A percentile compares a stretch with the other conserved stretches of the same genome.
phyloP scores from a whole-genome alignment of 2,888 invertebrate genomes.

The Octonoba sinensis region DNA sequence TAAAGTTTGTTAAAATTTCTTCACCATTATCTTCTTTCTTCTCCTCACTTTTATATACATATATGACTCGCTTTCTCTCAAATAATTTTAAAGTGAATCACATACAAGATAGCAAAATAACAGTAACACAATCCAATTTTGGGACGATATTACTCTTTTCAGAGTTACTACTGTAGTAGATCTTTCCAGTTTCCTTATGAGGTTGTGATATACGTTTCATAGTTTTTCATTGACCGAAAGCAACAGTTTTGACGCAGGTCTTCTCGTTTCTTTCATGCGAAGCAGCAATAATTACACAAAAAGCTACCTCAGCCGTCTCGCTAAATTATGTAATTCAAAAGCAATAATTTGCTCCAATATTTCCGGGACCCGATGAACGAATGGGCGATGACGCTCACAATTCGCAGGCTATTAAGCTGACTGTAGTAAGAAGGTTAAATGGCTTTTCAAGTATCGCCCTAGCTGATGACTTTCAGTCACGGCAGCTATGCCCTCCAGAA shows the following conservation, averaged over 20 bases:
- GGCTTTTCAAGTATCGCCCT: conserved; percentile 45
- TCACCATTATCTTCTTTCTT: too few relatives aligned
- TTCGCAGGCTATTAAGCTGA: conserved; percentile 46
- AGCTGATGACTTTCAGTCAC: conserved; percentile 50
- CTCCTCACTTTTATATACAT: too few relatives aligned
- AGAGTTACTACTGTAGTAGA: background rate
- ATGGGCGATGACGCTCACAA: conserved; percentile 36
- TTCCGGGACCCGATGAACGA: conserved; percentile 25
- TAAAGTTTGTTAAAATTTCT: too few relatives aligned
- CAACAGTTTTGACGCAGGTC: conserved; percentile 4
- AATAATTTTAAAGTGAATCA: too few relatives aligned
- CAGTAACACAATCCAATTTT: background rate
- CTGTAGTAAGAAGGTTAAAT: conserved; percentile 38
- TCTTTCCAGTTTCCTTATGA: background rate
- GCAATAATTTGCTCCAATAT: conserved; percentile 37
- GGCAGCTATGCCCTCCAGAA: conserved; percentile 29
- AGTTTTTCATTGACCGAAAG: background rate
- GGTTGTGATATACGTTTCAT: too few relatives aligned
- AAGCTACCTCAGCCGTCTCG: background rate
- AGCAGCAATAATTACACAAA: background rate
- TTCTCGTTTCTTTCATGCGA: background rate
- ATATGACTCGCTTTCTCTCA: too few relatives aligned
- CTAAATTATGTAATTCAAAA: conserved; percentile 35
- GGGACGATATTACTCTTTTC: background rate
- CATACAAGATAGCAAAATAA: too few relatives aligned